Evolutionary conservation across 2,888 invertebrate species (phyloP).

Genomic region (Apodemia duryi): DNA sequence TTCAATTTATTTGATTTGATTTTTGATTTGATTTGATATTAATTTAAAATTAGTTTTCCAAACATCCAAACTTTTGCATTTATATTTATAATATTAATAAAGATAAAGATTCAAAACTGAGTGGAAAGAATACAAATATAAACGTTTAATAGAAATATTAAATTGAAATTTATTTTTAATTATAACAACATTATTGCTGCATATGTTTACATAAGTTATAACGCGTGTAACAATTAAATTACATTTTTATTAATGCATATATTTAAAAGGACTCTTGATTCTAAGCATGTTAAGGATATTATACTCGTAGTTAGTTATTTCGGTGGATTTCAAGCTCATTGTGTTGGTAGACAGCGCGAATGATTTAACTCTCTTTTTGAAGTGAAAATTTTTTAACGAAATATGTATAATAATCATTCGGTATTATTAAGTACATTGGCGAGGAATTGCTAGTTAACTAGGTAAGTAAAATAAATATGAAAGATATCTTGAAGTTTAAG

Average conservation of each 20-base stretch:
- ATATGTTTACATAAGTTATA: neutral
- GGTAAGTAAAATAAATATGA: neutral
- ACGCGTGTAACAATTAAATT: neutral
- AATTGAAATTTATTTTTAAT: neutral
- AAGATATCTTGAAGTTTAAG: slow-evolving; percentile 28
- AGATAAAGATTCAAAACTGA: neutral
- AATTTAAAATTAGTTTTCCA: too few species aligned
- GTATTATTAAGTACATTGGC: neutral
- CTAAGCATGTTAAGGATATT: neutral
- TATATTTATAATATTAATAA: too few species aligned
- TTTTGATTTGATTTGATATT: too few species aligned
- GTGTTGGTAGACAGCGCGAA: neutral
- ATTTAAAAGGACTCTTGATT: neutral
- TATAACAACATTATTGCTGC: neutral
- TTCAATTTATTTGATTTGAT: too few species aligned
- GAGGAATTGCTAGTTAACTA: neutral
- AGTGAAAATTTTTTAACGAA: too few species aligned
- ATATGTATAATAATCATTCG: too few species aligned
- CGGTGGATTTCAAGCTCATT: neutral
- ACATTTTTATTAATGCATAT: neutral
- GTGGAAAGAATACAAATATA: too few species aligned
- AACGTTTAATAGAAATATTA: too few species aligned
- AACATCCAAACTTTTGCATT: too few species aligned
- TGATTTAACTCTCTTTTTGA: neutral
- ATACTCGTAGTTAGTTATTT: neutral